Evolutionary conservation across 2,888 invertebrate species (phyloP).

Genomic region (Lamellibrachia satsuma): DNA sequence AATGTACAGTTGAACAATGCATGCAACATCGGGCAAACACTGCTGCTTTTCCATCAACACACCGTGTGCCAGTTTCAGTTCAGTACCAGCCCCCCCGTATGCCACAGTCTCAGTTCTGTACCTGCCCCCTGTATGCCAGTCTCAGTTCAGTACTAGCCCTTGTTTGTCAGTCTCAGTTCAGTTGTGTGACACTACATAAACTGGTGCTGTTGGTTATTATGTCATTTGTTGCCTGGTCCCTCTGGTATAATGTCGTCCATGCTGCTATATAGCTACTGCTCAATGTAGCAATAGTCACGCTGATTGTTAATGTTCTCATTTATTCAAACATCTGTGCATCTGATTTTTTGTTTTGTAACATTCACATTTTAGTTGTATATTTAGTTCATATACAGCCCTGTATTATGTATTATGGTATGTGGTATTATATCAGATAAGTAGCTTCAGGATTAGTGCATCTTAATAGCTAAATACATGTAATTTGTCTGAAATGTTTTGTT

Average conservation of each 20-base stretch:
- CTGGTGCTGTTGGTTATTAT: not conserved
- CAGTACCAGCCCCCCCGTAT: not conserved
- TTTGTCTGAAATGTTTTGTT: too few species aligned
- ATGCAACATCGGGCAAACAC: not conserved
- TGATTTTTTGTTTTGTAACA: not conserved
- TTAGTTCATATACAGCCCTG: not conserved
- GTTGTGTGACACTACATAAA: not conserved
- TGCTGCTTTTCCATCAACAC: not conserved
- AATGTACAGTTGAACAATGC: not conserved
- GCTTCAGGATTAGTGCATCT: not conserved
- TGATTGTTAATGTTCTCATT: not conserved
- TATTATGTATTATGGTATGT: not conserved
- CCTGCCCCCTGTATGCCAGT: not conserved
- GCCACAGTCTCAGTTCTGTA: not conserved
- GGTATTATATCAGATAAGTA: not conserved
- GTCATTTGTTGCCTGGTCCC: not conserved
- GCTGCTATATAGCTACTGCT: not conserved
- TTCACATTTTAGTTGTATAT: not conserved
- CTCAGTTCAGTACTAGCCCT: not conserved
- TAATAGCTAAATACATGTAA: not conserved
- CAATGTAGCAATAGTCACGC: not conserved
- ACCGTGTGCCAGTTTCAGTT: not conserved
- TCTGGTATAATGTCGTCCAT: not conserved
- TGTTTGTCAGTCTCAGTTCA: not conserved
- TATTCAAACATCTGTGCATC: not conserved